Percentiles rank a stretch among this genome's conserved stretches.
Conservation (phyloP, 2,888 invertebrate species). For the Germaria angustata region DNA sequence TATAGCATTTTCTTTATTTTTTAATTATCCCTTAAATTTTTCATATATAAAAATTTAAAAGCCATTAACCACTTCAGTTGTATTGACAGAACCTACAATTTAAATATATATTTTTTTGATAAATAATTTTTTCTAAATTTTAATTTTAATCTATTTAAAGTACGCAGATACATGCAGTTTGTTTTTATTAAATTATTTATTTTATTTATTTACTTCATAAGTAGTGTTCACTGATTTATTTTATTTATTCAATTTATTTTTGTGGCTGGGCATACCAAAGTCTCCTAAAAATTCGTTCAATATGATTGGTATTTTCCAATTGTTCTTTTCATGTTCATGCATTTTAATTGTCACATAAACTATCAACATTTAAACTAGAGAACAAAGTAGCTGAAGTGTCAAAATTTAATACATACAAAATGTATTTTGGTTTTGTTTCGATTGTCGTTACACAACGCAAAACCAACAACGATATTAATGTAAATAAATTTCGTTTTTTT, state of each 20-base stretch:
- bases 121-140: too few species aligned
- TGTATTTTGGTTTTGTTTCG: not conserved
- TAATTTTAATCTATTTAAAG: too few species aligned
- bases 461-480: conserved; percentile 32
- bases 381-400: conserved; percentile 29
- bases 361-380: conserved; percentile 10
- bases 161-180: too few species aligned
- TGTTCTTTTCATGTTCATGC: conserved; percentile 27
- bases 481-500: conserved; percentile 49
- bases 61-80: too few species aligned
- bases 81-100: too few species aligned
- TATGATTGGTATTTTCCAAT: conserved; percentile 1
- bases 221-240: conserved; percentile 6
- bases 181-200: too few species aligned
- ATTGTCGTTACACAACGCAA: conserved; percentile 5
- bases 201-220: conserved; percentile 54
- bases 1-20: too few species aligned
- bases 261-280: conserved; percentile 10
- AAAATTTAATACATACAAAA: conserved; percentile 27
- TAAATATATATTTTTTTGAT: too few species aligned
- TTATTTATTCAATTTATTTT: conserved; percentile 51
- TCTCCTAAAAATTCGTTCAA: conserved; percentile 2
- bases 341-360: conserved; percentile 8
- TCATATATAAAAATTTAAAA: too few species aligned
- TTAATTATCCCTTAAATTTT: too few species aligned